Evolutionary conservation across 2,113 vertebrate species (phyloP), one percentile per base, ranked within the genome.

Genomic region (Grallaria varia): DNA sequence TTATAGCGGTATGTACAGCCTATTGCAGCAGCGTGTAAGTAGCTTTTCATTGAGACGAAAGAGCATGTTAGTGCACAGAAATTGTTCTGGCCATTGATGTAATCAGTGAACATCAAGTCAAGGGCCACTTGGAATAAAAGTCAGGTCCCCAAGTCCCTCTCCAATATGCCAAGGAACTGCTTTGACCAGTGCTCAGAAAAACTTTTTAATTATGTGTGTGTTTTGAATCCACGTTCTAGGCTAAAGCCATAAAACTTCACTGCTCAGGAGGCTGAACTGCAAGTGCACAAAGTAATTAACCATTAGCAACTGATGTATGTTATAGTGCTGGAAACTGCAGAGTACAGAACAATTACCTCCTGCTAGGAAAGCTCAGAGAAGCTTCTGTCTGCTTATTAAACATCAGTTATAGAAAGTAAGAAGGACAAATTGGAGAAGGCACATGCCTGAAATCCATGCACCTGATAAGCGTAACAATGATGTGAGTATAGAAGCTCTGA

Each of bases 211-310:
- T 55, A 39, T 33, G 4, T 81, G 35, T 73, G 53, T 83, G 74
- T 85, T 95, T 85, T 67, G 55, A 73, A 42, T 81, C 63, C 37
- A 9, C 50, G 76, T 39, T 96, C 44, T 69, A 89, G 33, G 55
- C 52, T 93, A 94, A 95, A 94, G 49, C 77, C 81, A 91, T 87
- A 77, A 95, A 95, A 97, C 94, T 92, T 97, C 31, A 63, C 69
- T 97, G 74, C 89, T 95, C 83, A 63, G 69, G 96, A 95, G 86
- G 93, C 67, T 58, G 83, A 95, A 90, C 60, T 87, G 73, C 79
- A 94, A 97, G 73, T 80, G 81, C 35, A 89, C 59, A 92, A 80
- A 96, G 94, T 96, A 98, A 98, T 98, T 97, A 97, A 94, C 91
- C 77, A 58, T 96, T 91, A 96, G 62, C 71, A 85, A 53, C 33